Evolutionary conservation across 1,140 invertebrate genomes (phyloP).

Genomic region (Lepidurus arcticus): DNA sequence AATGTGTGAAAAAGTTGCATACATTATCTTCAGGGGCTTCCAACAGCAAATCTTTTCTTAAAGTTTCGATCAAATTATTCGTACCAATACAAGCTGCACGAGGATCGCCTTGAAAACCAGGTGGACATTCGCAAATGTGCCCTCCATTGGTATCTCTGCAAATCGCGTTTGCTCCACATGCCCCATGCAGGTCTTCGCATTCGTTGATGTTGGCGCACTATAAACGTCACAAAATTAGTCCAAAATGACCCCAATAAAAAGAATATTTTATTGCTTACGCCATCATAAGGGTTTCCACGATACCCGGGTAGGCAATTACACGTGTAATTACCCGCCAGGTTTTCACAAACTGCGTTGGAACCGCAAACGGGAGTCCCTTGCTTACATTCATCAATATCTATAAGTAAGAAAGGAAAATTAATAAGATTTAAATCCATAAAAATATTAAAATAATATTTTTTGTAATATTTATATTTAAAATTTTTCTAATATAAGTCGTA

Average conservation of each 20-base stretch:
- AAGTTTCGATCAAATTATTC: conserved; percentile 45
- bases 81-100: conserved; percentile 58
- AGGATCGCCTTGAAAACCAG: conserved; percentile 68
- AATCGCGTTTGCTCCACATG: conserved; percentile 69
- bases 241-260: neutral
- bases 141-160: conserved; percentile 73
- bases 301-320: conserved; percentile 77
- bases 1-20: conserved; percentile 36
- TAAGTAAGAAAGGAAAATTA: conserved; percentile 43
- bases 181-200: conserved; percentile 57
- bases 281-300: conserved; percentile 77
- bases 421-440: neutral
- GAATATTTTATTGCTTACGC: conserved; percentile 39
- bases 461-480: neutral
- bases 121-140: conserved; percentile 72
- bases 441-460: conserved; percentile 25
- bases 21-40: neutral
- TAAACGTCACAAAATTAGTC: conserved; percentile 22
- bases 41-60: conserved; percentile 23
- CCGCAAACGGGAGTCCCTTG: conserved; percentile 68
- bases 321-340: conserved; percentile 79
- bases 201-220: conserved; percentile 79
- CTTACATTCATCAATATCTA: conserved; percentile 80
- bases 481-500: no score
- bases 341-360: conserved; percentile 69